Conservation (phyloP, 2,113 vertebrate genomes). For the Lynx canadensis region DNA sequence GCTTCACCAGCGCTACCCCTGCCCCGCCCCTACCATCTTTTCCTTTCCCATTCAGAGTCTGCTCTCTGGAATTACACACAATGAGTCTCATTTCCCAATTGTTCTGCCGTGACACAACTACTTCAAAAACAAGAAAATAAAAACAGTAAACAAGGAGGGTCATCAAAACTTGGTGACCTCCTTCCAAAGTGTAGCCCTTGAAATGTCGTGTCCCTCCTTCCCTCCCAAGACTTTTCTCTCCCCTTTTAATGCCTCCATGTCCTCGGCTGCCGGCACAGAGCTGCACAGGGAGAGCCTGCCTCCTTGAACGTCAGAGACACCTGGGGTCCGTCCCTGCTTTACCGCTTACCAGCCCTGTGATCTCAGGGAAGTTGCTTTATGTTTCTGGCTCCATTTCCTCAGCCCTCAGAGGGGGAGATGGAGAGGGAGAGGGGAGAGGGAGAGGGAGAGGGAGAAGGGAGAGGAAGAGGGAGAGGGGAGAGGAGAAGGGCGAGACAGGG, state of each 20-base stretch:
- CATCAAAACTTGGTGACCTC: background rate
- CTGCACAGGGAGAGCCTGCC: rapidly evolving
- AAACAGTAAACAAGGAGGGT: background rate
- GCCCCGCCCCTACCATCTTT: background rate
- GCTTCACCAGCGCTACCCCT: too few relatives aligned
- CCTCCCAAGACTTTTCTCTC: background rate
- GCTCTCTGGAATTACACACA: background rate
- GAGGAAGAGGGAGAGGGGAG: too few relatives aligned
- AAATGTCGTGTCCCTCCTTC: too few relatives aligned
- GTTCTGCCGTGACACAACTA: background rate
- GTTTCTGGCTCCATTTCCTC: background rate
- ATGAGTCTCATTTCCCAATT: background rate
- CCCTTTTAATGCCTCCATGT: rapidly evolving
- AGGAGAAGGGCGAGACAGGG: too few relatives aligned
- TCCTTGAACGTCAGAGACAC: background rate
- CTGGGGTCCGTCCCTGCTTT: background rate
- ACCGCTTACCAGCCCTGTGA: background rate
- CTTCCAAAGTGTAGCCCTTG: background rate
- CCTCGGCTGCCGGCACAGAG: rapidly evolving
- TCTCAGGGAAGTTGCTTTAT: background rate
- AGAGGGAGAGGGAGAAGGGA: too few relatives aligned
- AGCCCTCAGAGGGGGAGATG: rapidly evolving
- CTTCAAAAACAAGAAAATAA: background rate
- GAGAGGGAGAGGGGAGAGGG: background rate
- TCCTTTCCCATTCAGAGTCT: background rate